Percentiles rank a stretch among this genome's conserved stretches.
These are phyloP conservation scores for Nycteola revayana DNA, from an alignment of 2,888 invertebrate genomes.

Conservation along the genomic window DNA sequence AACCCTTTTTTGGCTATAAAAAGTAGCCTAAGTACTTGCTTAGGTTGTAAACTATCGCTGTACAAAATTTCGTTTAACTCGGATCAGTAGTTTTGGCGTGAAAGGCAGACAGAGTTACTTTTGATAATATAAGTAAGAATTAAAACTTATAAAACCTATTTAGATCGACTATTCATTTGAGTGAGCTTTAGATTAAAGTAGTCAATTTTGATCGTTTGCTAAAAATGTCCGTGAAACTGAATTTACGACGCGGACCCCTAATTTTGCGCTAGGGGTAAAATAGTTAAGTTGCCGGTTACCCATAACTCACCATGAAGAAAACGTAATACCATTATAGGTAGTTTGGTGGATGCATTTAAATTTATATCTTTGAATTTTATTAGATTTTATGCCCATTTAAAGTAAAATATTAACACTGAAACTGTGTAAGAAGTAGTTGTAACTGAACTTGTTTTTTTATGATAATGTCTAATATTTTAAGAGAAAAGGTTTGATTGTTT, in stretches of 20 bases:
- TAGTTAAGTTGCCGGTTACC: constrained; percentile 28
- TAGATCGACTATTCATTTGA: no score
- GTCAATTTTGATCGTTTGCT: no score
- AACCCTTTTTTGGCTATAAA: no score
- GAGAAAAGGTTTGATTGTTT: background rate
- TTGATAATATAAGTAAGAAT: no score
- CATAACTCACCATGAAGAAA: constrained; percentile 31
- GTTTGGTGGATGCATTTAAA: constrained; percentile 24
- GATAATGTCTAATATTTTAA: background rate
- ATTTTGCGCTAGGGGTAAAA: constrained; percentile 28
- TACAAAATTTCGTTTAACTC: no score
- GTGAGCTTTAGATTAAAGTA: no score
- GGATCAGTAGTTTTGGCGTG: no score
- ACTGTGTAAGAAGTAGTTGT: background rate
- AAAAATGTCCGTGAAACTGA: background rate
- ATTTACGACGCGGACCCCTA: constrained; percentile 19
- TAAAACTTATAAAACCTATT: no score
- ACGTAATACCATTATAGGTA: constrained; percentile 23
- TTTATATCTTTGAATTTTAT: constrained; percentile 18
- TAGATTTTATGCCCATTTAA: constrained; percentile 1
- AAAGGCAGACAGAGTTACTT: no score
- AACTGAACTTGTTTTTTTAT: background rate
- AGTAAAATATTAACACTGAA: background rate
- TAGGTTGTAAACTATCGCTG: no score
- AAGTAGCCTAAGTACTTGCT: no score